These are phyloP conservation scores for Myripristis murdjan DNA, from an alignment of 2,797 vertebrate genomes.

Conservation along the genomic window DNA sequence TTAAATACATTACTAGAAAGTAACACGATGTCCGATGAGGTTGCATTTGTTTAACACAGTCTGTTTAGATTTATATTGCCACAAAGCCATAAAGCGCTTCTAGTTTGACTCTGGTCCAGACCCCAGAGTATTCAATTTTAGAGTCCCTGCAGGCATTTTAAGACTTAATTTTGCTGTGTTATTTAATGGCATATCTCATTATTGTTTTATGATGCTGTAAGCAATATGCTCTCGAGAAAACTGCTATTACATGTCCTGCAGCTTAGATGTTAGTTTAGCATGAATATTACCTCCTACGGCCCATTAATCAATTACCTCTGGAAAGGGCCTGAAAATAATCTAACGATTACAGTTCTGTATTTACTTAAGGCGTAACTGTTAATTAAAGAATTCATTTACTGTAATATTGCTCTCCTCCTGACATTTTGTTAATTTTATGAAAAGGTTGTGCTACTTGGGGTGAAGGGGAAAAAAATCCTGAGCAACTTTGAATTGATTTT, in stretches of 20 bases:
- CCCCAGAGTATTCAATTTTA: slow-evolving; percentile 71
- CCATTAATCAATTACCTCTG: slow-evolving; percentile 78
- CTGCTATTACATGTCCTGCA: slow-evolving; percentile 69
- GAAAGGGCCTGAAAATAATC: slow-evolving; percentile 67
- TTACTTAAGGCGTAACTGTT: slow-evolving; percentile 72
- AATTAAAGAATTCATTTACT: slow-evolving; percentile 69
- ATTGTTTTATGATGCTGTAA: slow-evolving; percentile 83
- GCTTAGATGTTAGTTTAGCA: slow-evolving; percentile 77
- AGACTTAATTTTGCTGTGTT: slow-evolving; percentile 79
- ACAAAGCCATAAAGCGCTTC: slow-evolving; percentile 63
- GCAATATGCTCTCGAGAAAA: slow-evolving; percentile 75
- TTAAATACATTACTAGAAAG: slow-evolving; percentile 51
- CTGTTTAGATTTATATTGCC: slow-evolving; percentile 63
- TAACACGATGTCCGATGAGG: slow-evolving; percentile 53
- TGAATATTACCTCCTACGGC: slow-evolving; percentile 69
- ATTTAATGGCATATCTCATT: slow-evolving; percentile 82
- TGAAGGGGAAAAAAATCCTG: slow-evolving; percentile 29
- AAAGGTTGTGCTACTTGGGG: slow-evolving; percentile 34
- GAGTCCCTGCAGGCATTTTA: slow-evolving; percentile 72
- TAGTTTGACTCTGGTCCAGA: slow-evolving; percentile 70
- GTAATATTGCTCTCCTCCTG: slow-evolving; percentile 35
- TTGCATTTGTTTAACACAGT: slow-evolving; percentile 52
- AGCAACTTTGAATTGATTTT: slow-evolving; percentile 5
- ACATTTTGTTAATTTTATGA: slow-evolving; percentile 40
- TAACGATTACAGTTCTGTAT: slow-evolving; percentile 67